Base-by-base conservation (phyloP, 2,888 invertebrate species). In the Sesia bembeciformis region DNA sequence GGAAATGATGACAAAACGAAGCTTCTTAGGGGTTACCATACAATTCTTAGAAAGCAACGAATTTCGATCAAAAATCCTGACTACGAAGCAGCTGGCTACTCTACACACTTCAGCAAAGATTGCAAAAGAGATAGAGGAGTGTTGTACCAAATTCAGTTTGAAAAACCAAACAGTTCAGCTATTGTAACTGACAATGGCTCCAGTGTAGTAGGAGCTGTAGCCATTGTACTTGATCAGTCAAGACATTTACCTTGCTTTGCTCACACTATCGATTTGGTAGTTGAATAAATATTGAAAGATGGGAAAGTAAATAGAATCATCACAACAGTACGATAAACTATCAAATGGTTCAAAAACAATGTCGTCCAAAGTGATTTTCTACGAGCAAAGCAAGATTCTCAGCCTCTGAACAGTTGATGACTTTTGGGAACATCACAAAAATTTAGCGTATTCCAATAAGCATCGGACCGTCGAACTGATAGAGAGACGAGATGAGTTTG, bases 321-420 rank as follows among this genome's bases (percentile, higher is more conserved):
- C 42, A 56, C 52, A 52, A 59, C 57, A 40, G 54, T 59, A 53
- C 53, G 56, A 56, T 53, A 59, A 40, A 56, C 57, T 52, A 56
- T 59, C 40, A 57, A 56, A 55, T 57, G 56, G 53, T 59, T 58
- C 51, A 58, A 58, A 42, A 53, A n/a, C 43, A 59, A 54, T 57
- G 57, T 60, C 41, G 53, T 60, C n/a, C 54, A 49, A 43, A 57
- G 57, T 53, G 59, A 56, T 52, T n/a, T n/a, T n/a, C 54, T 61
- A 61, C 74, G 70, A 43, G 57, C 64, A 56, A 62, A 65, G 56
- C 60, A 62, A 56, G 64, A n/a, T n/a, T n/a, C n/a, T n/a, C n/a
- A n/a, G 23, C 65, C 4, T 56, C 63, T 49, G 59, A 63, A 54
- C 5, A 5, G 42, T 6, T 2, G 56, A 60, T 51, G 60, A 60